These are phyloP conservation scores for Coenonympha arcania DNA, from an alignment of 2,888 invertebrate genomes.

Conservation along the genomic window DNA sequence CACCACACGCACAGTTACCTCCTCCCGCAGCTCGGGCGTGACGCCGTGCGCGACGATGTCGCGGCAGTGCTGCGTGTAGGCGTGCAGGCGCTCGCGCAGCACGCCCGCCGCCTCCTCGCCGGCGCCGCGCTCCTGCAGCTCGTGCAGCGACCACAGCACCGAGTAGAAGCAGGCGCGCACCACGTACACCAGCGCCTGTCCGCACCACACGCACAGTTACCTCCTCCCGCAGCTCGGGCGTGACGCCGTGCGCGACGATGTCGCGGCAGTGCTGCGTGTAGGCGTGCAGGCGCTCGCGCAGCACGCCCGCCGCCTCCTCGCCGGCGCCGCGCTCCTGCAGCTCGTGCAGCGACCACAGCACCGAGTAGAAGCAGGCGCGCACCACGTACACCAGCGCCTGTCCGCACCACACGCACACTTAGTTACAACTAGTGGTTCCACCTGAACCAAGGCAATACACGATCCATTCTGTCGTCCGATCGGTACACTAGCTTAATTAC, in stretches of 20 bases:
- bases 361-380: slow-evolving; percentile 87
- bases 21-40: slow-evolving; percentile 78
- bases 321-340: slow-evolving; percentile 45
- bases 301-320: slow-evolving; percentile 67
- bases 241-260: slow-evolving; percentile 28
- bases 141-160: slow-evolving; percentile 5
- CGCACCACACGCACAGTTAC: too few relatives aligned
- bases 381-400: slow-evolving; percentile 67
- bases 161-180: slow-evolving; percentile 78
- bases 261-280: slow-evolving; percentile 80
- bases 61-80: slow-evolving; percentile 80
- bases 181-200: too few relatives aligned
- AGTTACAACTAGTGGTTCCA: too few relatives aligned
- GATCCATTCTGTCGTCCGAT: too few relatives aligned
- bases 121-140: neutral
- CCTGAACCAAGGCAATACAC: too few relatives aligned
- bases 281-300: slow-evolving; percentile 80
- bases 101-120: slow-evolving; percentile 65
- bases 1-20: too few relatives aligned
- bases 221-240: slow-evolving; percentile 81
- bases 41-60: slow-evolving; percentile 38
- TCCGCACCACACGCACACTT: too few relatives aligned
- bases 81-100: slow-evolving; percentile 80
- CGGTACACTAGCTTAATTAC: too few relatives aligned
- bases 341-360: slow-evolving; percentile 90